Conservation (phyloP, 92 coral and sea anemone species). For the Actinernus sp. region DNA sequence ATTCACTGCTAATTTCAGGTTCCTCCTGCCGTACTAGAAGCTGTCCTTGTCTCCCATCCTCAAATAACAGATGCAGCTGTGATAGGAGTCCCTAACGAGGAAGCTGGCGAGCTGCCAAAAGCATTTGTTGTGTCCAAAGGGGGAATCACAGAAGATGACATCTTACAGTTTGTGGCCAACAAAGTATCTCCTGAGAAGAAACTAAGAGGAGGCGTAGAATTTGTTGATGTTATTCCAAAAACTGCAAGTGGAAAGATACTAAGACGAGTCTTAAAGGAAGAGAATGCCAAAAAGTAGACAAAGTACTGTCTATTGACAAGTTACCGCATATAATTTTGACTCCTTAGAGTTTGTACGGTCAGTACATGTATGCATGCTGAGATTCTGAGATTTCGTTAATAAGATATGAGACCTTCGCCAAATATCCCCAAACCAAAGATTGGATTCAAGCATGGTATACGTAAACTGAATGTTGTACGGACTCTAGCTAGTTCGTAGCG, state of each 20-base stretch:
- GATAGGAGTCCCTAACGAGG: slow-evolving; percentile 76
- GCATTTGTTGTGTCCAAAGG: slow-evolving; percentile 70
- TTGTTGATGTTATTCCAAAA: slow-evolving; percentile 66
- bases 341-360: too few relatives aligned
- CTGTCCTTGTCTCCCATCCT: slow-evolving; percentile 59
- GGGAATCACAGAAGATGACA: slow-evolving; percentile 50
- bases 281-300: slow-evolving; percentile 4
- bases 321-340: too few relatives aligned
- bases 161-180: slow-evolving; percentile 44
- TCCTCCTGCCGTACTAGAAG: slow-evolving; percentile 87
- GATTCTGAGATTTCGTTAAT: too few relatives aligned
- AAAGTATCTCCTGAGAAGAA: slow-evolving; percentile 74
- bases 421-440: too few relatives aligned
- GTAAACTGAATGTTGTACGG: too few relatives aligned
- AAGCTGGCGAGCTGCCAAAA: slow-evolving; percentile 77
- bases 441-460: too few relatives aligned
- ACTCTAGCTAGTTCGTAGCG: too few relatives aligned
- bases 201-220: slow-evolving; percentile 80
- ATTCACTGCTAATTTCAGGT: too few relatives aligned
- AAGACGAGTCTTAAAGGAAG: slow-evolving; percentile 56
- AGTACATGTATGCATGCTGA: too few relatives aligned
- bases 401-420: too few relatives aligned
- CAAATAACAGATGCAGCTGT: slow-evolving; percentile 76
- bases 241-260: slow-evolving; percentile 58
- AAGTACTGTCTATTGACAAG: too few relatives aligned